phyloP scores from a whole-genome alignment of 1,140 invertebrate genomes.

The Ylistrum balloti region DNA sequence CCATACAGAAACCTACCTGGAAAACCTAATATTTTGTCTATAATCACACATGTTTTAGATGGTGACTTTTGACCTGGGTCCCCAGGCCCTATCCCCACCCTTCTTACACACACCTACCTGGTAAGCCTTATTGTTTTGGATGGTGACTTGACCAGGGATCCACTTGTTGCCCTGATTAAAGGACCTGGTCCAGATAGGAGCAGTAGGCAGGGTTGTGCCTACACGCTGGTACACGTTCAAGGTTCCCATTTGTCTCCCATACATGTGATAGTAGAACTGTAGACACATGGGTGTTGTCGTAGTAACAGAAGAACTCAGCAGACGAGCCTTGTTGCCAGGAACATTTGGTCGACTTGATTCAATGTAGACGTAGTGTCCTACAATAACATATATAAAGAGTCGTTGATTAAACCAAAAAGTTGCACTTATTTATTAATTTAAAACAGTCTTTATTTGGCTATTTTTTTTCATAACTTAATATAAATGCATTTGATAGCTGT shows the following conservation, averaged over 20 bases:
- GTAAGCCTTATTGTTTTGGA: constrained; percentile 59
- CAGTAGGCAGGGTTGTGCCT: constrained; percentile 53
- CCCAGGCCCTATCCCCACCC: no score
- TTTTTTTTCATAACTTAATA: no score
- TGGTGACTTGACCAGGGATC: constrained; percentile 63
- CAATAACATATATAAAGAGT: constrained; percentile 42
- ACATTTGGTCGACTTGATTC: constrained; percentile 72
- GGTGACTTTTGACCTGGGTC: constrained; percentile 57
- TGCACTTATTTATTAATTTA: no score
- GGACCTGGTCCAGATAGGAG: constrained; percentile 66
- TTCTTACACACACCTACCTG: no score
- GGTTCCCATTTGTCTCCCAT: constrained; percentile 82
- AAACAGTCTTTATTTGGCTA: no score
- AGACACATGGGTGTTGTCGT: constrained; percentile 63
- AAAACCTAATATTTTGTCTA: constrained; percentile 46
- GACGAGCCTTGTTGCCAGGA: constrained; percentile 71
- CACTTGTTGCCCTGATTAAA: constrained; percentile 76
- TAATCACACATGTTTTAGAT: constrained; percentile 49
- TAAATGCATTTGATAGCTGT: no score
- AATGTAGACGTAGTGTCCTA: constrained; percentile 75
- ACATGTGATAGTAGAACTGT: constrained; percentile 91
- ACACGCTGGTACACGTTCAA: constrained; percentile 71
- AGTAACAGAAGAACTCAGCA: constrained; percentile 65
- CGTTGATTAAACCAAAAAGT: no score
- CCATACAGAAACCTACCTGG: constrained; percentile 51